Percentiles rank a stretch among this genome's conserved stretches.
Evolutionary conservation across 1,140 invertebrate genomes (phyloP).

Genomic region (Saxidomus purpurata): DNA sequence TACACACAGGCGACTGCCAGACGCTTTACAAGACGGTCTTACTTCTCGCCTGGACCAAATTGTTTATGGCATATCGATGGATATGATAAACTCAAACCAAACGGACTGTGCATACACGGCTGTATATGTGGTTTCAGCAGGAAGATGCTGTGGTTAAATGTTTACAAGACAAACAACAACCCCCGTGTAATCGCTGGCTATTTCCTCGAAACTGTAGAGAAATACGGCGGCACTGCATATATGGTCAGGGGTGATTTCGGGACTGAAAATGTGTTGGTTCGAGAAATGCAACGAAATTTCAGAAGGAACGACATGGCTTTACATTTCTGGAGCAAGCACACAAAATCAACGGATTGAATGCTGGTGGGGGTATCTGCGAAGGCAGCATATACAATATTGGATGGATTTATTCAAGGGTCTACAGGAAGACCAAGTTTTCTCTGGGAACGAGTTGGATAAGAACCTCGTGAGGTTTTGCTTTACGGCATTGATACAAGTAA

Average conservation of each 20-base stretch:
- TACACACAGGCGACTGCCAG: not conserved
- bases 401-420: constrained; percentile 60
- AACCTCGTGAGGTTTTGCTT: constrained; percentile 69
- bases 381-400: constrained; percentile 64
- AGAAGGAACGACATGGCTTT: constrained; percentile 25
- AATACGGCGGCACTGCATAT: constrained; percentile 39
- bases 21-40: constrained; percentile 65
- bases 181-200: constrained; percentile 75
- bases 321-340: constrained; percentile 61
- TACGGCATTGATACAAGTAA: constrained; percentile 9
- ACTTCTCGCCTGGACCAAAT: constrained; percentile 78
- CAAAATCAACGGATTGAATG: constrained; percentile 71
- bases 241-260: constrained; percentile 65
- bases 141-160: constrained; percentile 80
- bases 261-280: constrained; percentile 73
- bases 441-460: constrained; percentile 59
- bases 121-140: constrained; percentile 82
- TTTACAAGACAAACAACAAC: constrained; percentile 76
- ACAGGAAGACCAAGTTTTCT: constrained; percentile 41
- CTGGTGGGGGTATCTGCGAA: constrained; percentile 66
- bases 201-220: constrained; percentile 73
- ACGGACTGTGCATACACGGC: constrained; percentile 81
- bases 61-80: constrained; percentile 82
- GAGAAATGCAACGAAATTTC: constrained; percentile 59
- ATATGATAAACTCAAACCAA: constrained; percentile 84